Conservation (phyloP, 2,888 invertebrate genomes). For the Dynastes grantii region DNA sequence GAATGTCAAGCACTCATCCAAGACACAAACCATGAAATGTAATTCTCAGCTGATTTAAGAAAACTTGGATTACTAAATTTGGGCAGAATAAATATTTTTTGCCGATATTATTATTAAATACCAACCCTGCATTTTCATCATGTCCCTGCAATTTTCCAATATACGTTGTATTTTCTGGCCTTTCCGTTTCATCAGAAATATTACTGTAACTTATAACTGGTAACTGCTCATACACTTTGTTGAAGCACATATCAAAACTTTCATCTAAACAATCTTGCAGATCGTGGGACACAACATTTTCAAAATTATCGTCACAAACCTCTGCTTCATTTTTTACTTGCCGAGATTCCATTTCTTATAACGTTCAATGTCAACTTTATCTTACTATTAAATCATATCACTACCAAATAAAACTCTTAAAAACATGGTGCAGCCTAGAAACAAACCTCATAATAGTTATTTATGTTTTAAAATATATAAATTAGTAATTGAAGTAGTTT, state of each 20-base stretch:
- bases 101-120: constrained; percentile 42
- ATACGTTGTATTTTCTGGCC: constrained; percentile 66
- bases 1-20: constrained; percentile 49
- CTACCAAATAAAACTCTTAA: constrained; percentile 25
- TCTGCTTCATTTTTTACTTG: constrained; percentile 51
- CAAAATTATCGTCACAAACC: constrained; percentile 61
- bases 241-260: constrained; percentile 69
- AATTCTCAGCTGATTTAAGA: constrained; percentile 56
- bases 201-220: constrained; percentile 67
- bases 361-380: constrained; percentile 45
- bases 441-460: constrained; percentile 47
- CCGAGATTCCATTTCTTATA: constrained; percentile 58
- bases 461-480: neutral
- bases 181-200: constrained; percentile 61
- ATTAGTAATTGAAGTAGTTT: neutral
- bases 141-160: constrained; percentile 67
- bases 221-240: constrained; percentile 71
- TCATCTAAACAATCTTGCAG: constrained; percentile 73
- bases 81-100: constrained; percentile 57
- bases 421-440: constrained; percentile 49
- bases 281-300: constrained; percentile 72
- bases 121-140: constrained; percentile 73
- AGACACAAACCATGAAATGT: constrained; percentile 53
- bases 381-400: constrained; percentile 48
- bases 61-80: constrained; percentile 61